Evolutionary conservation across 2,797 vertebrate species (phyloP), one percentile per base, ranked within the genome.

Genomic region (Pseudochromis fuscus): DNA sequence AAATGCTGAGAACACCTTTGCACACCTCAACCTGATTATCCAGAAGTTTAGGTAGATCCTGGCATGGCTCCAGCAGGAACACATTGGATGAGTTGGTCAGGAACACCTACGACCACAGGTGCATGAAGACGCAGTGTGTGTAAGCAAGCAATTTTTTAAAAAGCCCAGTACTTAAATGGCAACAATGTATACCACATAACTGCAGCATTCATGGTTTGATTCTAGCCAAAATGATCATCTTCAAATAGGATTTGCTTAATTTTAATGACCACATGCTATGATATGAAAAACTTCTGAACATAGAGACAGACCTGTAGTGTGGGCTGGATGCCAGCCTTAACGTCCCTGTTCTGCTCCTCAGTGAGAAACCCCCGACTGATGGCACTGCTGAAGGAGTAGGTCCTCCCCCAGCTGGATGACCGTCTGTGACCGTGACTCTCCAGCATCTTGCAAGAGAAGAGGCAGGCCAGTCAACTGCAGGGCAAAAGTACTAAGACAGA

Each of bases 21-120:
- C 98, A 99, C 66, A 97, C 96, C 77, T 98, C 97, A 24, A 97
- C 94, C 86, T 99, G 98, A 82, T 98, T 97, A 67, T 97, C 97
- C 71, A 99, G 83, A 30, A 99, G 96, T 90, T 94, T 91, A 3
- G 97, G 95, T 35, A 98, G 95, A 83, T 99, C 98, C 44, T 90
- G 84, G 90, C 97, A 99, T 0, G 98, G 98, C 85, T 99, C 98
- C 95, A 99, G 35, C 75, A 99, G 91, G 88, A 99, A 99, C 63
- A 99, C 96, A 0, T 98, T 99, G 0, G 97, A 96, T 0, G 98
- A 97, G 79, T 98, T 98, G 40, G 98, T 99, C 91, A 99, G 90
- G 90, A 99, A 99, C 27, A 99, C 97, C 98, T 99, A 76, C 57
- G 64, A 4, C 3, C 27, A 51, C 6, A 42, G 40, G 40, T 28